Evolutionary conservation across 64 coral and sea anemone species (phyloP), one percentile per base, ranked within the genome.

Genomic region (Acropora yongei): DNA sequence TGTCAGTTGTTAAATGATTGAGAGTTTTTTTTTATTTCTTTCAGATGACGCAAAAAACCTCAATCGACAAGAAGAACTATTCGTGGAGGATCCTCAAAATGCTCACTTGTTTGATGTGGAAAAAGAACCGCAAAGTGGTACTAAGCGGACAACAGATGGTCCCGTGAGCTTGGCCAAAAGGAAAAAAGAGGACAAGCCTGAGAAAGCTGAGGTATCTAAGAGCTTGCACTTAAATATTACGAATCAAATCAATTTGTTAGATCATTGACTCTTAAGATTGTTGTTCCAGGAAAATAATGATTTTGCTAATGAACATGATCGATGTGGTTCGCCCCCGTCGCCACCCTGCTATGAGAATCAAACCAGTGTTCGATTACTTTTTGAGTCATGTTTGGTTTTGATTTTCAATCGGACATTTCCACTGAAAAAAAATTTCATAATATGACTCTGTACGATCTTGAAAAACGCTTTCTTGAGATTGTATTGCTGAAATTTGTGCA

Each of bases 101-200:
- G 68, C 68, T 30, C 68, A 72, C 68, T 41, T 72, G 68, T 72
- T 72, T 72, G 68, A 72, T 41, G 30, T 72, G 68, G 68, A 72
- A 72, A 41, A 30, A 14, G 68, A 72, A 72, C 58, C 11, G 58
- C 68, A 72, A 72, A 72, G 4, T 6, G 58, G 58, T 63, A 63
- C 58, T 63, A 63, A 63, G 14, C 58, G 68, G 68, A 72, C 68
- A 72, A 20, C 68, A 72, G 68, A 72, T 30, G 68, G 68, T 72
- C 1, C 68, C 18, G 30, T 41, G 18, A 72, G 68, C 68, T 72
- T 8, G 68, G n/a, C 68, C 68, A 72, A 72, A 72, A 72, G 30
- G 68, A 72, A 72, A 72, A 72, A 72, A 72, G 5, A 19, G 68
- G 68, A 72, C 8, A 41, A 72, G 18, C 68, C 68, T 19, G 68